phyloP scores from a whole-genome alignment of 2,888 invertebrate genomes.

The Omphaloscelis lunosa region DNA sequence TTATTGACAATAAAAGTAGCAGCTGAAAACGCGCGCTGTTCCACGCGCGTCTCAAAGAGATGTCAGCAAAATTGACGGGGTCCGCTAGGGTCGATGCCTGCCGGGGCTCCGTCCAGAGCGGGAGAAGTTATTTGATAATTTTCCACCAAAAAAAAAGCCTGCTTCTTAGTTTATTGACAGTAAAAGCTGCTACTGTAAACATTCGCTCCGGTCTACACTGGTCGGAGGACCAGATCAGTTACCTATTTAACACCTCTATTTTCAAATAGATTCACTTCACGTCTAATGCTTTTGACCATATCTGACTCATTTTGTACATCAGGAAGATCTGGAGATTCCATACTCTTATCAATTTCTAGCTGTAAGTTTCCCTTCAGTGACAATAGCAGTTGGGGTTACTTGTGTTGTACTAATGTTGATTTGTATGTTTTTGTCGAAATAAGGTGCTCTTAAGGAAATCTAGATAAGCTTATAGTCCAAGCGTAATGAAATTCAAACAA shows the following conservation, averaged over 20 bases:
- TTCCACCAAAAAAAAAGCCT: too few relatives aligned
- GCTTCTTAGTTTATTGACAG: neutral
- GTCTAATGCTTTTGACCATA: neutral
- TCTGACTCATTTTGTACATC: neutral
- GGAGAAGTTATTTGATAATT: too few relatives aligned
- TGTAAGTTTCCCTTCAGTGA: neutral
- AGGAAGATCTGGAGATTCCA: neutral
- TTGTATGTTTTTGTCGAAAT: too few relatives aligned
- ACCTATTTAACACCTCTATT: neutral
- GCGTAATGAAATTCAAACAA: too few relatives aligned
- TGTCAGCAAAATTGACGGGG: too few relatives aligned
- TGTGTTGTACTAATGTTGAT: too few relatives aligned
- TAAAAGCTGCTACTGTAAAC: neutral
- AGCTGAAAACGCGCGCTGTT: neutral
- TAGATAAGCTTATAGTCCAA: too few relatives aligned
- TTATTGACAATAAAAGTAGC: neutral
- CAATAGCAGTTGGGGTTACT: neutral
- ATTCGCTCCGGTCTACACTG: neutral
- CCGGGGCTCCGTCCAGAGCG: too few relatives aligned
- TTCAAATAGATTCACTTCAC: neutral
- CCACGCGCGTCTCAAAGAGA: too few relatives aligned
- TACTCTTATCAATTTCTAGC: neutral
- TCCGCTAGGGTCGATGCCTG: too few relatives aligned
- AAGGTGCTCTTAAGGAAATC: too few relatives aligned
- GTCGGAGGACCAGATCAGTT: neutral